phyloP scores from a whole-genome alignment of 2,888 invertebrate species.

The Schizaphis graminum region DNA sequence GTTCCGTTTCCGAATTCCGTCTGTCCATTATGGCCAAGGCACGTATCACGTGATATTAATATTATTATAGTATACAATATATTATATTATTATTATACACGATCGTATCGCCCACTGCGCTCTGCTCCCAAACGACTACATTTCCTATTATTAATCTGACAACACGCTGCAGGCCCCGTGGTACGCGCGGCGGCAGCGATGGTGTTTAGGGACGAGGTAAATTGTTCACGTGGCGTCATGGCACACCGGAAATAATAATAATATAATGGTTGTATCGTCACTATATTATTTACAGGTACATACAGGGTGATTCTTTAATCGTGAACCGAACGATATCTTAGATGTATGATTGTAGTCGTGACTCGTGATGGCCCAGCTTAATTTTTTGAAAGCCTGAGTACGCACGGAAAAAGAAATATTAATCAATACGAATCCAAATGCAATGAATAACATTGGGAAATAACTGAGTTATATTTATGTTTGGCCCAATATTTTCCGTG shows the following conservation, averaged over 20 bases:
- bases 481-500: not conserved
- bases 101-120: not conserved
- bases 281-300: not conserved
- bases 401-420: not conserved
- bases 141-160: constrained; percentile 1
- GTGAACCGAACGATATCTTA: not conserved
- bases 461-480: not conserved
- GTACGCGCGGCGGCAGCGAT: not conserved
- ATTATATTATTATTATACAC: not conserved
- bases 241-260: constrained; percentile 5
- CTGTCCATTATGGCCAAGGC: not conserved
- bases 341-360: too few species aligned
- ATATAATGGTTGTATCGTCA: not conserved
- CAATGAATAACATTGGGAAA: not conserved
- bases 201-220: not conserved
- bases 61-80: not conserved
- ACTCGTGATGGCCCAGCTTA: too few species aligned
- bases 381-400: not conserved
- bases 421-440: not conserved
- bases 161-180: not conserved
- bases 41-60: constrained; percentile 2
- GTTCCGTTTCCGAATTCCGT: not conserved
- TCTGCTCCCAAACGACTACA: not conserved
- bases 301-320: not conserved
- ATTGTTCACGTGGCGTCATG: not conserved